These are phyloP conservation scores for Dasysyrphus albostriatus DNA, from an alignment of 2,888 invertebrate genomes.

Conservation along the genomic window DNA sequence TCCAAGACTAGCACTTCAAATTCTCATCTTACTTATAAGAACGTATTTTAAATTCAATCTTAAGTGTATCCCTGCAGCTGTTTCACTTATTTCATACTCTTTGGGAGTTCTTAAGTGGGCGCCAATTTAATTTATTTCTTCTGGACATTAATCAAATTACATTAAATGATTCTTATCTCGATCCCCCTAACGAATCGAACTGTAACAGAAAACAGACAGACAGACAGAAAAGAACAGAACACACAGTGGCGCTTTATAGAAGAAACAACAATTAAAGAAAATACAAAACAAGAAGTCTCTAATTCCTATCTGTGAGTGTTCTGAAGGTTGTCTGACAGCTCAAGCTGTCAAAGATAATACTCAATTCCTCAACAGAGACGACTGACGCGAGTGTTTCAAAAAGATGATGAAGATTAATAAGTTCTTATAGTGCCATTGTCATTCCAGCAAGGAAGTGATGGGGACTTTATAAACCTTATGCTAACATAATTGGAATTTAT, in stretches of 20 bases:
- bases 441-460: slow-evolving; percentile 1
- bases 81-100: slow-evolving; percentile 25
- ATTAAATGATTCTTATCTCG: slow-evolving; percentile 66
- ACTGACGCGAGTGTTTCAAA: slow-evolving; percentile 15
- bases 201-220: slow-evolving; percentile 7
- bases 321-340: slow-evolving; percentile 51
- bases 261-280: slow-evolving; percentile 40
- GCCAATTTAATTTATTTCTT: slow-evolving; percentile 58
- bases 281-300: slow-evolving; percentile 39
- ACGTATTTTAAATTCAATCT: slow-evolving; percentile 36
- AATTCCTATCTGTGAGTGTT: slow-evolving; percentile 32
- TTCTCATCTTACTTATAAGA: neutral
- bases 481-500: slow-evolving; percentile 49
- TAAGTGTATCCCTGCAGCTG: slow-evolving; percentile 64
- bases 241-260: slow-evolving; percentile 43
- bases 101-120: slow-evolving; percentile 51
- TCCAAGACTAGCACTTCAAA: slow-evolving; percentile 33
- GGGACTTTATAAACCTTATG: slow-evolving; percentile 24
- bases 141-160: slow-evolving; percentile 70
- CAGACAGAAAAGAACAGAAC: neutral
- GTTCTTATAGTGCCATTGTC: slow-evolving; percentile 42
- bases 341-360: slow-evolving; percentile 63
- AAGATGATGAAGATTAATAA: slow-evolving; percentile 65
- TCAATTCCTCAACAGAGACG: slow-evolving; percentile 65
- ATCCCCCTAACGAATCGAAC: slow-evolving; percentile 54